Percentiles rank a stretch among this genome's conserved stretches.
Evolutionary conservation across 2,888 invertebrate genomes (phyloP).

Genomic region (Phaedon cochleariae): DNA sequence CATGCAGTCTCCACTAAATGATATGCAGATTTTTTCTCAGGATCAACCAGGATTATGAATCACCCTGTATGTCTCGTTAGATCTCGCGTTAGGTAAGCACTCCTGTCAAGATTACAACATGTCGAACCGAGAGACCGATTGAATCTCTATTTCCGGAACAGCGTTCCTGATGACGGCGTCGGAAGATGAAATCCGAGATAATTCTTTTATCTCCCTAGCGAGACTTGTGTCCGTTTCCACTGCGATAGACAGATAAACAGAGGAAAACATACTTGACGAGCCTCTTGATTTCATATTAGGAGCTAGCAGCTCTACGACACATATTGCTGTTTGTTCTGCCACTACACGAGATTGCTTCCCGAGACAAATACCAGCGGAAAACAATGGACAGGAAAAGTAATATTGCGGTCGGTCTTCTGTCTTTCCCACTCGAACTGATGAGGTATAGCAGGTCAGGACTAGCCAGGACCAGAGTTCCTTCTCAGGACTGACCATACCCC

Average conservation of each 20-base stretch:
- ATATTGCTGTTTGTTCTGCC: conserved; percentile 46
- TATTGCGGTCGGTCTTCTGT: conserved; percentile 11
- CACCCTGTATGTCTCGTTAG: too few species aligned
- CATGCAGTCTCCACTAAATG: too few species aligned
- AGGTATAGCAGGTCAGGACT: too few species aligned
- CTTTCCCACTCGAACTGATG: neutral
- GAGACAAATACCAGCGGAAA: conserved; percentile 30
- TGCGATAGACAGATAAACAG: conserved; percentile 37
- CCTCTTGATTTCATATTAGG: conserved; percentile 37
- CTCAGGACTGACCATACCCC: too few species aligned
- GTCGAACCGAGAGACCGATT: too few species aligned
- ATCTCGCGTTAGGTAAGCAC: too few species aligned
- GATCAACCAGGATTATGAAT: too few species aligned
- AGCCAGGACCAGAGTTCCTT: too few species aligned
- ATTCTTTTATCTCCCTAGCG: neutral
- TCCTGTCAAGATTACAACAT: too few species aligned
- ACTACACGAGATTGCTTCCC: conserved; percentile 47
- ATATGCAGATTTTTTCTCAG: too few species aligned
- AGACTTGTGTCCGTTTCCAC: conserved; percentile 18
- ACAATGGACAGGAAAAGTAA: conserved; percentile 31
- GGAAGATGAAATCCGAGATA: too few species aligned
- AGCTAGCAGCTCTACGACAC: conserved; percentile 18
- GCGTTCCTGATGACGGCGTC: neutral
- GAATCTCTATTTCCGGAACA: neutral
- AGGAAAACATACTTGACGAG: neutral